These are phyloP conservation scores for Phyllotis vaccarum DNA, from an alignment of 2,797 vertebrate genomes.

Conservation along the genomic window DNA sequence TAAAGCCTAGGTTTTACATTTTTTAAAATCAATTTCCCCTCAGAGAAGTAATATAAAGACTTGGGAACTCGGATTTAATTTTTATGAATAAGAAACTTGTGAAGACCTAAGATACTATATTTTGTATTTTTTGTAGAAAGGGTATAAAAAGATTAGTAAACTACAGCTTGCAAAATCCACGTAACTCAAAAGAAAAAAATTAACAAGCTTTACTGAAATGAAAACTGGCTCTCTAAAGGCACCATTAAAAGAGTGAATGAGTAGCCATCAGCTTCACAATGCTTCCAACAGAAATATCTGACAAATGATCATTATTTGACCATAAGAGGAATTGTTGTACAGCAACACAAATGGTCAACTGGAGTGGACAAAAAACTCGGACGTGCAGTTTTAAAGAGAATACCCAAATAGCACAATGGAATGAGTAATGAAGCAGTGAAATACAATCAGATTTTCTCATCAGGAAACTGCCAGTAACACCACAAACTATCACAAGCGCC, in stretches of 20 bases:
- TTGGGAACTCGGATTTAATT: background rate
- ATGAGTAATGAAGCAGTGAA: background rate
- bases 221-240: conserved; percentile 35
- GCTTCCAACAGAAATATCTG: background rate
- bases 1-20: conserved; percentile 23
- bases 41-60: background rate
- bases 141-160: background rate
- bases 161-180: background rate
- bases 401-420: background rate
- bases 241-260: background rate
- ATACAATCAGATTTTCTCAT: background rate
- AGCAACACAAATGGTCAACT: background rate
- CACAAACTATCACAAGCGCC: background rate
- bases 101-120: background rate
- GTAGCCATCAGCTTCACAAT: background rate
- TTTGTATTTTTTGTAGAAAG: background rate
- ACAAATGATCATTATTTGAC: background rate
- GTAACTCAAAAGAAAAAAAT: background rate
- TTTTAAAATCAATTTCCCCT: background rate
- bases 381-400: background rate
- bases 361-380: background rate
- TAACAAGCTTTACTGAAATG: background rate
- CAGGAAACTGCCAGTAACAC: conserved; percentile 1
- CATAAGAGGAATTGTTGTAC: background rate
- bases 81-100: background rate